These are phyloP conservation scores for Listrodromus nycthemerus DNA, from an alignment of 2,888 invertebrate genomes.

Conservation along the genomic window DNA sequence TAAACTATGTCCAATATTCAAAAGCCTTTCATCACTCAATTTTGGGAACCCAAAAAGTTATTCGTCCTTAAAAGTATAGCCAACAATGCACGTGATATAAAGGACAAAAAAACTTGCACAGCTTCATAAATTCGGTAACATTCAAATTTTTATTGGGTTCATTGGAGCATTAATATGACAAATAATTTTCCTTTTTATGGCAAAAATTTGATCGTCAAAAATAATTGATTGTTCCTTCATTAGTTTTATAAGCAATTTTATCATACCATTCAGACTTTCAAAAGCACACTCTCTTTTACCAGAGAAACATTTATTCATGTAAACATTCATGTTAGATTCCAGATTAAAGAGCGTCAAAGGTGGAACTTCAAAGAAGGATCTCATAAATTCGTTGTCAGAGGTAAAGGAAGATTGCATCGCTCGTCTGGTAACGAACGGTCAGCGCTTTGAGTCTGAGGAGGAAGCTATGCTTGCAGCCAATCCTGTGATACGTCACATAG, in stretches of 20 bases:
- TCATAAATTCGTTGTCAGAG: conserved; percentile 86
- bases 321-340: conserved; percentile 72
- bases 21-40: neutral
- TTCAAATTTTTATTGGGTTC: neutral
- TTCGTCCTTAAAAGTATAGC: neutral
- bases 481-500: conserved; percentile 82
- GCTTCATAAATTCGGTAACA: neutral
- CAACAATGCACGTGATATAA: neutral
- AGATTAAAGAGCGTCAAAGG: conserved; percentile 78
- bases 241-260: neutral
- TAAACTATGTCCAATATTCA: neutral
- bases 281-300: neutral
- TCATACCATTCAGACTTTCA: neutral
- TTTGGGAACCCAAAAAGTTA: neutral
- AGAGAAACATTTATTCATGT: neutral
- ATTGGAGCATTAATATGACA: neutral
- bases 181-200: neutral
- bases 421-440: conserved; percentile 86
- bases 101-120: neutral
- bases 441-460: conserved; percentile 85
- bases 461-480: conserved; percentile 78
- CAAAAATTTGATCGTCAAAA: neutral
- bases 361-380: conserved; percentile 85
- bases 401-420: conserved; percentile 87
- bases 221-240: neutral